Percentiles rank a stretch among this genome's conserved stretches.
These are phyloP conservation scores for Manis javanica DNA, from an alignment of 2,797 vertebrate genomes.

Conservation along the genomic window DNA sequence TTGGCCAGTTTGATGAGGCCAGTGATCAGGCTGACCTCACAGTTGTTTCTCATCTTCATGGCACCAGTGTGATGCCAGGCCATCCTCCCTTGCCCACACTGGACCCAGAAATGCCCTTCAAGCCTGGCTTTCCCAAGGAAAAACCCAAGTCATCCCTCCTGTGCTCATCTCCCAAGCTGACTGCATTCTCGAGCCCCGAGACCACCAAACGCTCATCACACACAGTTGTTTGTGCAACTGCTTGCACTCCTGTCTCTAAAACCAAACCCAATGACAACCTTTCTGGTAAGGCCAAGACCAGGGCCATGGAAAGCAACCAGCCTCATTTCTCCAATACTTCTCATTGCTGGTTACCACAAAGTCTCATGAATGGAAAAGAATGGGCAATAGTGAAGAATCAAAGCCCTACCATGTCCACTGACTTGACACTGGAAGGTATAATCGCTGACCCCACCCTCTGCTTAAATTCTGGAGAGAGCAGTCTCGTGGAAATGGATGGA, in stretches of 20 bases:
- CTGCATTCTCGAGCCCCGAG: background rate
- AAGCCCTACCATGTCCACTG: slow-evolving; percentile 69
- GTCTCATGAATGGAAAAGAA: slow-evolving; percentile 62
- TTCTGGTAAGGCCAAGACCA: slow-evolving; percentile 73
- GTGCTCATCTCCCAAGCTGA: slow-evolving; percentile 77
- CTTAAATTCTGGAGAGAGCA: slow-evolving; percentile 86
- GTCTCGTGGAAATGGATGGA: slow-evolving; percentile 91
- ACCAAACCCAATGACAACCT: slow-evolving; percentile 83
- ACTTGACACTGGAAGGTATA: slow-evolving; percentile 63
- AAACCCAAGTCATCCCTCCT: slow-evolving; percentile 73
- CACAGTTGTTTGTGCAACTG: slow-evolving; percentile 89
- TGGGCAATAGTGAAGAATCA: slow-evolving; percentile 67
- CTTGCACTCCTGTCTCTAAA: slow-evolving; percentile 85
- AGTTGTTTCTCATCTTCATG: slow-evolving; percentile 63
- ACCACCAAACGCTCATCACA: slow-evolving; percentile 84
- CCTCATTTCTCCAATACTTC: slow-evolving; percentile 77
- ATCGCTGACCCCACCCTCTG: slow-evolving; percentile 77
- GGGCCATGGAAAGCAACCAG: slow-evolving; percentile 61
- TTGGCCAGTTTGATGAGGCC: slow-evolving; percentile 90
- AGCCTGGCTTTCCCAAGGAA: slow-evolving; percentile 55
- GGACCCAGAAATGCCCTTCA: slow-evolving; percentile 73
- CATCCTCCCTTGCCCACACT: slow-evolving; percentile 55
- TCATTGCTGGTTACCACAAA: slow-evolving; percentile 77
- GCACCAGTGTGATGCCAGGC: slow-evolving; percentile 29
- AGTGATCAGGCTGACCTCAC: slow-evolving; percentile 82